Evolutionary conservation across 2,888 invertebrate genomes (phyloP), one percentile per base, ranked within the genome.

Genomic region (Allygus modestus): DNA sequence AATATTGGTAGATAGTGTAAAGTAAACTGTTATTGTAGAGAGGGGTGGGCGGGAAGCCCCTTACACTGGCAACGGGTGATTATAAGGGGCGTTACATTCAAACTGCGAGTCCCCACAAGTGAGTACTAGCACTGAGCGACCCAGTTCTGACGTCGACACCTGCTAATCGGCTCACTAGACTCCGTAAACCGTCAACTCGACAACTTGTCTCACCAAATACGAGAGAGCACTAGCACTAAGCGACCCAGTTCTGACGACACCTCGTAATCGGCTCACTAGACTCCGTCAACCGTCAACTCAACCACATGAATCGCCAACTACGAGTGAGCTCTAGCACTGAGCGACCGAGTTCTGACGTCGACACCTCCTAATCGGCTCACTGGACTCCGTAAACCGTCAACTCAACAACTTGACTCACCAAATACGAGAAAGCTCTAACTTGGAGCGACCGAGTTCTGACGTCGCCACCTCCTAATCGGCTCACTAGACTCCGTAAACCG

Each of bases 61-160:
- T n/a, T 17, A 15, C 69, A 17, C 15, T 31, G n/a, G 51, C 51
- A 51, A 1, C 61, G 28, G 54, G 9, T 54, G 54, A 54, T 54
- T 54, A 54, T 54, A 71, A 5, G 71, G 77, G 46, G 77, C 77
- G 77, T 77, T 77, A 77, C 77, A 77, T 77, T 77, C 77, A 77
- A 77, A 77, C 77, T 77, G 77, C 51, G 77, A 43, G 15, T 1
- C 77, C 77, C 31, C 41, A 43, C 77, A 77, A 77, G 51, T 51
- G 77, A 12, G 26, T 5, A n/a, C n/a, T n/a, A 26, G 26, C 65
- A 7, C 71, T 23, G 58, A 26, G 28, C 77, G 77, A 77, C 77
- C 77, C 77, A 77, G 77, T 77, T 77, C 51, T 20, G 26, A n/a
- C n/a, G n/a, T 46, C 77, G 51, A 75, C 73, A 75, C 73, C 73